phyloP scores from a whole-genome alignment of 2,113 vertebrate genomes.

The Lamprologus sp. region DNA sequence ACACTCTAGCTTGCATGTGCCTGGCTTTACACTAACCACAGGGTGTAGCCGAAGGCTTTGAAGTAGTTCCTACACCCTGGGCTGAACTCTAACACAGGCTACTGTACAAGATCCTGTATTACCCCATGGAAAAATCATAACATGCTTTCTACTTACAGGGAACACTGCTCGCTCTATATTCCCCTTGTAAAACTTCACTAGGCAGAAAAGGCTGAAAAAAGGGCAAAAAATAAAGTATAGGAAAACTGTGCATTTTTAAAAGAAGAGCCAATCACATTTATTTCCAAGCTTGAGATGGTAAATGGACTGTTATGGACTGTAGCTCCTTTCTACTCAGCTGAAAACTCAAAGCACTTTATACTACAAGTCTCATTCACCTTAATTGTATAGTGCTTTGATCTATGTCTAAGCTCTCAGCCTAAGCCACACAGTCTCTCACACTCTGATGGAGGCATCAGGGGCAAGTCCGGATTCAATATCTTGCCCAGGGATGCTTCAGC shows the following conservation, averaged over 20 bases:
- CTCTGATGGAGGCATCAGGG: background rate
- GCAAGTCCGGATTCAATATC: background rate
- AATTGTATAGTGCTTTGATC: background rate
- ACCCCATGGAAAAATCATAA: conserved; percentile 31
- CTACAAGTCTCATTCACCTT: background rate
- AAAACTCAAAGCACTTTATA: background rate
- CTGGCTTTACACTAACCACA: conserved; percentile 49
- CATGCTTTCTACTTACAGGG: background rate
- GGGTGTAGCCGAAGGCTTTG: conserved; percentile 56
- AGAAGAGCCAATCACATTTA: background rate
- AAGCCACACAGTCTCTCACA: background rate
- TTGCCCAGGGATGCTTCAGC: background rate
- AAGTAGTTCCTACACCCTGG: conserved; percentile 35
- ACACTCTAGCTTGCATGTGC: background rate
- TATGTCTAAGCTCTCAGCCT: background rate
- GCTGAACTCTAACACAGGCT: conserved; percentile 44
- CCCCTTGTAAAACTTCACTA: background rate
- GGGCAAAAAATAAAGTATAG: background rate
- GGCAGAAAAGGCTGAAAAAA: background rate
- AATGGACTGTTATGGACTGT: background rate
- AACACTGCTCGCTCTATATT: background rate
- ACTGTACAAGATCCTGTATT: conserved; percentile 16
- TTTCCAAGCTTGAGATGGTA: background rate
- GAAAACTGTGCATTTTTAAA: background rate
- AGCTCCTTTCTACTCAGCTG: background rate